A percentile compares a stretch with the other conserved stretches of the same genome.
Conservation (phyloP, 2,113 vertebrate species). For the Microcebus griseorufus region DNA sequence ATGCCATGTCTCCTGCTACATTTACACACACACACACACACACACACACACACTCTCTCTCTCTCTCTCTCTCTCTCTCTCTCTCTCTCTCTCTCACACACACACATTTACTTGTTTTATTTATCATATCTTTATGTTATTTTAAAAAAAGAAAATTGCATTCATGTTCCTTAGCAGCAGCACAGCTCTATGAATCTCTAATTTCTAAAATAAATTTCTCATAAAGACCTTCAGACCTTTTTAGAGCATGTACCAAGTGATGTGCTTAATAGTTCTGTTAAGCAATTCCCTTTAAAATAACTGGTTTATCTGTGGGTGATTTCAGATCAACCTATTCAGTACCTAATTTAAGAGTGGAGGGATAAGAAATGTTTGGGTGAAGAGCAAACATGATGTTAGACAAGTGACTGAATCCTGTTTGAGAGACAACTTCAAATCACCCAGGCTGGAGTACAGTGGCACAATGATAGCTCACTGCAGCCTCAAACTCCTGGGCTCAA, state of each 20-base stretch:
- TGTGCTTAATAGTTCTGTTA: not conserved
- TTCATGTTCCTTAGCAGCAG: not conserved
- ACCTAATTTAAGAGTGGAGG: not conserved
- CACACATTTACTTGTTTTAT: not conserved
- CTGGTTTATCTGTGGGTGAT: not conserved
- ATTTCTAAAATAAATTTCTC: slow-evolving; percentile 5
- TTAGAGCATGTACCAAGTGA: not conserved
- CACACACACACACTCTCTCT: too few relatives aligned
- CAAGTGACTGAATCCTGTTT: not conserved
- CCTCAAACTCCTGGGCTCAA: too few relatives aligned
- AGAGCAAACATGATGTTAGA: not conserved
- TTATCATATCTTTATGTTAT: not conserved
- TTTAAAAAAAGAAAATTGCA: not conserved
- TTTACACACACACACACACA: not conserved
- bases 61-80: too few relatives aligned
- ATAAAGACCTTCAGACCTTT: not conserved
- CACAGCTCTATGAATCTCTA: not conserved
- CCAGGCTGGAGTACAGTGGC: too few relatives aligned
- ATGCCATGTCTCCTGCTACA: not conserved
- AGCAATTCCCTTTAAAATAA: not conserved
- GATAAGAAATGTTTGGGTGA: not conserved
- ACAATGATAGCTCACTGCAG: too few relatives aligned
- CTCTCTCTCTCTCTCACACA: too few relatives aligned
- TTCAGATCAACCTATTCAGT: not conserved
- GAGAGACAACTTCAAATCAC: not conserved